Evolutionary conservation across 2,113 vertebrate genomes (phyloP).

Genomic region (Lamprologus tigripictilis): DNA sequence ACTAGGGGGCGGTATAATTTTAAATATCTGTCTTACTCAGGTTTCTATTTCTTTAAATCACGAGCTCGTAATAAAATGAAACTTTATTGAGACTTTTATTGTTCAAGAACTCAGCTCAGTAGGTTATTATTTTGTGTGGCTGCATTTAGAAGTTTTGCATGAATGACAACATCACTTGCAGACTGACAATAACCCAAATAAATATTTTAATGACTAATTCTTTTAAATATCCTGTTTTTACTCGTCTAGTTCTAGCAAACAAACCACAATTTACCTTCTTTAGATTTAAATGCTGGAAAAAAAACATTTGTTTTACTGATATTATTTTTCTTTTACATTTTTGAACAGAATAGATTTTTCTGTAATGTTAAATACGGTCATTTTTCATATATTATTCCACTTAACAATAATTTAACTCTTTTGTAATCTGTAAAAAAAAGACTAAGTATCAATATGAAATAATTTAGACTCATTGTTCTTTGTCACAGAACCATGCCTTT

Average conservation of each 20-base stretch:
- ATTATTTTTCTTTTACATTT: background rate
- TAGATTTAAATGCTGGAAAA: background rate
- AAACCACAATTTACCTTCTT: background rate
- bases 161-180: background rate
- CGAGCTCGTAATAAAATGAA: background rate
- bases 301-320: accelerated
- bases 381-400: background rate
- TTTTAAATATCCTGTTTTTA: background rate
- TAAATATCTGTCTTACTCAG: background rate
- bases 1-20: background rate
- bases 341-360: background rate
- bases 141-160: background rate
- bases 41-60: background rate
- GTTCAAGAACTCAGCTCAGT: accelerated
- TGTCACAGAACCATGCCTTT: background rate
- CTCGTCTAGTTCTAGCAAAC: background rate
- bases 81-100: background rate
- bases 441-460: background rate
- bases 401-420: background rate
- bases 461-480: background rate
- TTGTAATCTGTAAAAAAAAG: background rate
- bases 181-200: background rate
- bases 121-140: no score
- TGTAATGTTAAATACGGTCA: background rate
- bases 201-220: background rate